Evolutionary conservation across 2,888 invertebrate genomes (phyloP).

Genomic region (Tridacna crocea): DNA sequence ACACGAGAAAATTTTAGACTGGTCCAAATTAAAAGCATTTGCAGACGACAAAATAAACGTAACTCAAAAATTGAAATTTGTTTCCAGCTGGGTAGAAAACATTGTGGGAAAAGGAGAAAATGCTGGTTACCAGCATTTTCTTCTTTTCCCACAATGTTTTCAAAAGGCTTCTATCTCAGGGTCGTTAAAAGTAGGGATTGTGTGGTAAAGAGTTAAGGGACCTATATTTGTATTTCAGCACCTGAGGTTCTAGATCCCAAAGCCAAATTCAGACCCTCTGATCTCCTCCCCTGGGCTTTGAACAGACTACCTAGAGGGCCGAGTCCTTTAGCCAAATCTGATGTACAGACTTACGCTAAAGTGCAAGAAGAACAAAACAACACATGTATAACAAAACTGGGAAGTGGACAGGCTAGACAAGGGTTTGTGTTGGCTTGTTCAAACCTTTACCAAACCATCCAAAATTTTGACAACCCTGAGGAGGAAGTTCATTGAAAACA

Average conservation of each 20-base stretch:
- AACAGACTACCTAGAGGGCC: constrained; percentile 65
- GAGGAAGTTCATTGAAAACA: too few relatives aligned
- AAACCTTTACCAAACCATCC: too few relatives aligned
- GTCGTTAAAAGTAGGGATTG: too few relatives aligned
- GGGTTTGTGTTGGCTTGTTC: constrained; percentile 25
- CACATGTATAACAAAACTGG: constrained; percentile 73
- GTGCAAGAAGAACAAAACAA: constrained; percentile 81
- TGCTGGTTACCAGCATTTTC: constrained; percentile 7
- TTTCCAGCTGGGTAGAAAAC: too few relatives aligned
- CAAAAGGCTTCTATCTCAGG: too few relatives aligned
- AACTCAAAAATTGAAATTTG: too few relatives aligned
- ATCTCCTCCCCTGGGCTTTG: constrained; percentile 67
- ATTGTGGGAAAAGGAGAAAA: constrained; percentile 5
- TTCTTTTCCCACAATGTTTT: constrained; percentile 13
- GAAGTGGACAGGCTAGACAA: constrained; percentile 73
- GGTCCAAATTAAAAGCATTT: too few relatives aligned
- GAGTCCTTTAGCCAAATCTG: constrained; percentile 70
- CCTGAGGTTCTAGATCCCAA: constrained; percentile 84
- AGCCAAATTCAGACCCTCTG: constrained; percentile 72
- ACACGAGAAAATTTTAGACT: too few relatives aligned
- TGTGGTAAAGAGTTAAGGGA: too few relatives aligned
- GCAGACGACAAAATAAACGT: too few relatives aligned
- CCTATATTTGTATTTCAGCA: constrained; percentile 70
- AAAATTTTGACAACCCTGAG: too few relatives aligned
- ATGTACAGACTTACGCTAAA: constrained; percentile 78